These are phyloP conservation scores for Hippopotamyrus pictus DNA, from an alignment of 2,797 vertebrate species.

Conservation along the genomic window DNA sequence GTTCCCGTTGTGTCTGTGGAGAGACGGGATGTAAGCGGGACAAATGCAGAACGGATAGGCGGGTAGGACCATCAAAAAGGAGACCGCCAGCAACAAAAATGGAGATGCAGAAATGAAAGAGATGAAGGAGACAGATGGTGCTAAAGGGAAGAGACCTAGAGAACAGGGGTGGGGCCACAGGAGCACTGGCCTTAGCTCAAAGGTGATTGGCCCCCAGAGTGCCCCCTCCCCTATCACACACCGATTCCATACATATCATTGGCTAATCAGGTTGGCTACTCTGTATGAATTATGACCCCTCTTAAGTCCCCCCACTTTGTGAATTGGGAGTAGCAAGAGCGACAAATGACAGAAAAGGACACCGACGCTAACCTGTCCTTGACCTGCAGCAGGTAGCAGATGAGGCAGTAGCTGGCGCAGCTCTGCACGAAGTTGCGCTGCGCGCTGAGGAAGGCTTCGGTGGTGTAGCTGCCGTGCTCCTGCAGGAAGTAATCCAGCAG, in stretches of 20 bases:
- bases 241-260: neutral
- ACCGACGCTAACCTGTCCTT: slow-evolving; percentile 76
- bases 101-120: neutral
- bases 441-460: slow-evolving; percentile 81
- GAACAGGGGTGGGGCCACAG: neutral
- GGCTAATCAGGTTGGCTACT: neutral
- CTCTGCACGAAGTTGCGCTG: slow-evolving; percentile 91
- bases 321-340: neutral
- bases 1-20: slow-evolving; percentile 82
- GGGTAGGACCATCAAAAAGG: neutral
- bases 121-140: neutral
- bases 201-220: neutral
- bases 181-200: neutral
- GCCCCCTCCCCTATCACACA: neutral
- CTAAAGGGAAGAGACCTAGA: neutral
- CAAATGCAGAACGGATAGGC: too few relatives aligned
- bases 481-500: slow-evolving; percentile 84
- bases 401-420: slow-evolving; percentile 86
- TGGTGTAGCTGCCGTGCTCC: slow-evolving; percentile 80
- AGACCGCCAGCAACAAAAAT: neutral
- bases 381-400: slow-evolving; percentile 94
- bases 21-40: neutral
- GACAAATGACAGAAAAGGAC: neutral
- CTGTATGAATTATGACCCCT: neutral
- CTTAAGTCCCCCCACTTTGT: neutral